phyloP scores from a whole-genome alignment of 1,140 invertebrate genomes.

The Calephelis virginiensis region DNA sequence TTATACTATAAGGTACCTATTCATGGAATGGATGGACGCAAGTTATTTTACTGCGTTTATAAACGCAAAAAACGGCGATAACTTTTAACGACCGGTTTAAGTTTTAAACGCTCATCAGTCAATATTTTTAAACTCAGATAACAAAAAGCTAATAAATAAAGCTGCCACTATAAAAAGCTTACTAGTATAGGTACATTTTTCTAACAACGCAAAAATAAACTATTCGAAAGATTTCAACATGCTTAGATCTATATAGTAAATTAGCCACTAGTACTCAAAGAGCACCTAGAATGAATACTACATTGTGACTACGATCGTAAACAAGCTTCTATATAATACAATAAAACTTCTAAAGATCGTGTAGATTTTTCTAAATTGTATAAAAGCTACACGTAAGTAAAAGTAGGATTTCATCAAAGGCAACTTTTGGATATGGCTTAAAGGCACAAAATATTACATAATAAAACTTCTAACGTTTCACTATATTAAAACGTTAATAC shows the following conservation, averaged over 20 bases:
- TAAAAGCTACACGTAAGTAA: conserved; percentile 39
- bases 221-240: conserved; percentile 71
- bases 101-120: background rate
- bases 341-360: conserved; percentile 31
- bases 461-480: conserved; percentile 36
- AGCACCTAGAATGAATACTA: conserved; percentile 14
- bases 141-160: conserved; percentile 24
- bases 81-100: background rate
- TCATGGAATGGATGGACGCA: conserved; percentile 5
- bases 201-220: conserved; percentile 71
- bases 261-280: conserved; percentile 22
- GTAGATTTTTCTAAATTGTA: conserved; percentile 38
- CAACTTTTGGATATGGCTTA: conserved; percentile 65
- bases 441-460: conserved; percentile 67
- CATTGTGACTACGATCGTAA: conserved; percentile 5
- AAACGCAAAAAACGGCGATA: background rate
- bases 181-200: conserved; percentile 29
- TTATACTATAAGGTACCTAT: background rate
- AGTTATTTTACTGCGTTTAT: background rate
- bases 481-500: conserved; percentile 39
- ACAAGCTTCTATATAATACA: conserved; percentile 30
- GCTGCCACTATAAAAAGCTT: conserved; percentile 21
- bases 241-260: conserved; percentile 43
- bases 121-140: conserved; percentile 10
- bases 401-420: conserved; percentile 44